phyloP scores from a whole-genome alignment of 2,113 vertebrate genomes.

The Ciconia stormi region DNA sequence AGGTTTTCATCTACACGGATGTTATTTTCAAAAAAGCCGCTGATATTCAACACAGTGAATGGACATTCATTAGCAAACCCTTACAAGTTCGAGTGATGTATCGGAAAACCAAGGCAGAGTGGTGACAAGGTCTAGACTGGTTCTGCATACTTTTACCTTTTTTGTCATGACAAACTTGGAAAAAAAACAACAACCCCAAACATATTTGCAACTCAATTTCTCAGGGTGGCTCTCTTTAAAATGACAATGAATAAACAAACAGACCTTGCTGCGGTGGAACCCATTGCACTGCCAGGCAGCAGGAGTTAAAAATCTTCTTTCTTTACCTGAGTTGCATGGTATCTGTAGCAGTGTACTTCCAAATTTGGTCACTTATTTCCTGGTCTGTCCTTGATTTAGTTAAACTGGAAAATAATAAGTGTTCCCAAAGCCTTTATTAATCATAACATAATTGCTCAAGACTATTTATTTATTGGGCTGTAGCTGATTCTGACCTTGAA shows the following conservation, averaged over 20 bases:
- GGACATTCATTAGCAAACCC: not conserved
- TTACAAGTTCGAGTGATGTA: not conserved
- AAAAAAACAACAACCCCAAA: rapidly evolving
- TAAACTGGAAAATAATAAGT: not conserved
- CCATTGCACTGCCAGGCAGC: not conserved
- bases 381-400: not conserved
- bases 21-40: not conserved
- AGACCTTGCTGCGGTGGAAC: not conserved
- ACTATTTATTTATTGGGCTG: not conserved
- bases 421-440: not conserved
- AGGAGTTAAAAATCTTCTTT: not conserved
- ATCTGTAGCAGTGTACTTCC: not conserved
- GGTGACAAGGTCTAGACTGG: not conserved
- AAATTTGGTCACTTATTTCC: not conserved
- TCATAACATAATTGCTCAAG: not conserved
- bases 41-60: not conserved
- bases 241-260: not conserved
- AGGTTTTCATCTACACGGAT: not conserved
- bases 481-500: not conserved
- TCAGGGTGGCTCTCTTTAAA: not conserved
- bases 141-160: not conserved
- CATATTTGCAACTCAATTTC: not conserved
- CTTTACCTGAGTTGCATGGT: not conserved
- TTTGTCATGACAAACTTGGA: rapidly evolving
- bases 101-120: not conserved